Percentiles rank a stretch among this genome's conserved stretches.
Evolutionary conservation across 2,888 invertebrate genomes (phyloP).

Genomic region (Philereme transversata): DNA sequence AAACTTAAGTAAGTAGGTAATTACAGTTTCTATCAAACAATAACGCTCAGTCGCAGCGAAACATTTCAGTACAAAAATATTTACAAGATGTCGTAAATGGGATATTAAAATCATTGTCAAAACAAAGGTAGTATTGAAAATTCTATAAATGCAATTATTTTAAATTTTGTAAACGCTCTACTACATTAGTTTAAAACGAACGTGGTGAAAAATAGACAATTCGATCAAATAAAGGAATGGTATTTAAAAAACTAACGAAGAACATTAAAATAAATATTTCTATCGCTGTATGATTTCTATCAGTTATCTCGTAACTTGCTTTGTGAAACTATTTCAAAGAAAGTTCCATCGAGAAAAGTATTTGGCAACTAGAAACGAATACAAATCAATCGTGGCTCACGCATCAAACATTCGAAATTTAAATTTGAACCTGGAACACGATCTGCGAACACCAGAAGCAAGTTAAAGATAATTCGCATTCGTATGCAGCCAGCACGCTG

Average conservation of each 20-base stretch:
- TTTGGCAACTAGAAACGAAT: slow-evolving; percentile 81
- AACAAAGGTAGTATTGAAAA: slow-evolving; percentile 52
- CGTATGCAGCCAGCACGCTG: slow-evolving; percentile 44
- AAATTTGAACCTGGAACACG: slow-evolving; percentile 67
- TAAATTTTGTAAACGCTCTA: slow-evolving; percentile 44
- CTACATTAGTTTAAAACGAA: slow-evolving; percentile 42
- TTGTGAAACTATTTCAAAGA: slow-evolving; percentile 69
- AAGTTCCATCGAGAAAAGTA: slow-evolving; percentile 71
- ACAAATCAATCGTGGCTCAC: slow-evolving; percentile 70
- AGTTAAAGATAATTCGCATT: slow-evolving; percentile 40
- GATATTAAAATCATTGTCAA: slow-evolving; percentile 40
- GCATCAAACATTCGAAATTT: slow-evolving; percentile 63
- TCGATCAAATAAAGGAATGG: slow-evolving; percentile 47
- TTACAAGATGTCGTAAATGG: slow-evolving; percentile 67
- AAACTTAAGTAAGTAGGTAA: slow-evolving; percentile 66
- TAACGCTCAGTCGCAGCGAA: slow-evolving; percentile 80
- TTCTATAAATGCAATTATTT: slow-evolving; percentile 69
- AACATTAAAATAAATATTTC: slow-evolving; percentile 73
- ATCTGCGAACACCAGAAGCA: slow-evolving; percentile 65
- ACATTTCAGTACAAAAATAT: slow-evolving; percentile 78
- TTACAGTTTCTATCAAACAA: slow-evolving; percentile 83
- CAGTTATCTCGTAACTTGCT: slow-evolving; percentile 65
- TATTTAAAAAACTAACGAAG: slow-evolving; percentile 59
- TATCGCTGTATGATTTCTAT: slow-evolving; percentile 67
- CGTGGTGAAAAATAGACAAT: slow-evolving; percentile 42